Base-by-base conservation (phyloP, 1,140 invertebrate species). In the Drosophila erecta region DNA sequence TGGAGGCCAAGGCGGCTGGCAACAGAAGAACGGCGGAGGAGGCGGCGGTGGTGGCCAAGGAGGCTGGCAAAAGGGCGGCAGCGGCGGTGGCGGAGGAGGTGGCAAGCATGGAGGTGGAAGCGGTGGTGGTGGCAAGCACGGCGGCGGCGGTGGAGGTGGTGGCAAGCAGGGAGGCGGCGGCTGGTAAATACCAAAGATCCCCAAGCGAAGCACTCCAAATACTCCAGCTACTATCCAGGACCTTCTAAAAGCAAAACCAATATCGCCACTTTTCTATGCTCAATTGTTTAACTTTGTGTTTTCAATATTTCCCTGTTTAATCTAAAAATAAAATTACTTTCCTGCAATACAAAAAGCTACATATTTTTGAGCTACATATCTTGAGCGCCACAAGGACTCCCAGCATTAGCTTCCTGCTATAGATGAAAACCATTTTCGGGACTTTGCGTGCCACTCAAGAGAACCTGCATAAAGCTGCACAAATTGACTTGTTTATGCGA, bases 401-500 rank as follows among this genome's bases (percentile, higher is more conserved):
- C 37, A 30, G 57, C 35, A n/a, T 30, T 38, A 56, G n/a, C 17
- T 57, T 57, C 38, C 59, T 62, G 53, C 44, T 64, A 27, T 20
- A 24, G 27, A 33, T 41, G 8, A 54, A 58, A 46, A 30, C 37
- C 59, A 51, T 69, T 70, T 57, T 70, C 50, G 14, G n/a, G 37
- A 44, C 37, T 24, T 53, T 17, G 20, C n/a, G 30, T 37, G 37
- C 46, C 66, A 44, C 47, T 46, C 49, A 46, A 41, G 30, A 44
- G 33, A 47, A 40, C 44, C 60, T 65, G 35, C 38, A 81, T 76
- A 79, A 85, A 86, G 51, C 53, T 61, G 62, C 62, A 58, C 78
- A 81, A 86, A 86, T 86, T 81, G 83, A 83, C 61, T 71, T 86
- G 79, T 86, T 86, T 87, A 87, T 86, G 83, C 37, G 64, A 66